Evolutionary conservation across 2,888 invertebrate genomes (phyloP).

Genomic region (Lysandra coridon): DNA sequence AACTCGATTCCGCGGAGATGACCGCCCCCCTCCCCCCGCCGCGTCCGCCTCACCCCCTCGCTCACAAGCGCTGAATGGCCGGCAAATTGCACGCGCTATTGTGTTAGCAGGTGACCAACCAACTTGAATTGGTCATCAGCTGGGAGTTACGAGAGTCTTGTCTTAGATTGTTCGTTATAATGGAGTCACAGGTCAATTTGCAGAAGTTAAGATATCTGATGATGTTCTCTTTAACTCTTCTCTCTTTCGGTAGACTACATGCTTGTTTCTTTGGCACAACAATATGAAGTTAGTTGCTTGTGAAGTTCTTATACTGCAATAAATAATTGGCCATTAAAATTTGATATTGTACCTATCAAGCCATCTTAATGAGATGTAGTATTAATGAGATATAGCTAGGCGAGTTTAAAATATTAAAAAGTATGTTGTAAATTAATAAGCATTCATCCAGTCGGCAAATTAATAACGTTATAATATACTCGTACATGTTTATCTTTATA

Average conservation of each 20-base stretch:
- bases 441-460: no score
- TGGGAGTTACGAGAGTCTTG: background rate
- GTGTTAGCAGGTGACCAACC: slow-evolving; percentile 22
- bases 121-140: slow-evolving; percentile 19
- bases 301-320: background rate
- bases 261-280: background rate
- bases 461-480: no score
- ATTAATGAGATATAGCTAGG: background rate
- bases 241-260: background rate
- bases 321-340: background rate
- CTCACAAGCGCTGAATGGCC: slow-evolving; percentile 16
- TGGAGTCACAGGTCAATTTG: background rate
- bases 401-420: background rate
- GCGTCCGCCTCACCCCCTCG: slow-evolving; percentile 34
- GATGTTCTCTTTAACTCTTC: background rate
- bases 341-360: no score
- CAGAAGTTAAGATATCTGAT: background rate
- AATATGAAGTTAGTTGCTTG: background rate
- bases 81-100: slow-evolving; percentile 22
- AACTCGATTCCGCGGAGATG: slow-evolving; percentile 57
- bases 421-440: no score
- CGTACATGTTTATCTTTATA: no score
- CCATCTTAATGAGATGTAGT: no score
- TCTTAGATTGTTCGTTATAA: slow-evolving; percentile 15
- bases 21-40: slow-evolving; percentile 34